phyloP scores from a whole-genome alignment of 2,113 vertebrate genomes.

The Pipa parva region DNA sequence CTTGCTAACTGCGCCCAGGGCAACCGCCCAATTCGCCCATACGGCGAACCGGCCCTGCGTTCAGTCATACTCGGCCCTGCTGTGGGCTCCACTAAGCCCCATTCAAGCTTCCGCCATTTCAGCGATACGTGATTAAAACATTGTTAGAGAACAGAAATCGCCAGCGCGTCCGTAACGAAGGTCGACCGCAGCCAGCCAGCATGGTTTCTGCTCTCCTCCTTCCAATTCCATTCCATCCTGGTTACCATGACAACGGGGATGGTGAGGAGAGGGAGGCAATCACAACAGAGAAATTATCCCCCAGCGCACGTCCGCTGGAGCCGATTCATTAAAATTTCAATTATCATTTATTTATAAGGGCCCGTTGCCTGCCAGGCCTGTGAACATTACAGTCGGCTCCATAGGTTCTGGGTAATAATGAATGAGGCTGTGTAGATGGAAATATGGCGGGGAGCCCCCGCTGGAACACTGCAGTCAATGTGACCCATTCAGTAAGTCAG shows the following conservation, averaged over 20 bases:
- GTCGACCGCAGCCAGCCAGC: neutral
- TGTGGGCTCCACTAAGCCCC: neutral
- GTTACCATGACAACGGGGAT: conserved; percentile 30
- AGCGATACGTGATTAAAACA: neutral
- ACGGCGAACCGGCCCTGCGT: too few relatives aligned
- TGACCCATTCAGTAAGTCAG: too few relatives aligned
- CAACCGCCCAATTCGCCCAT: too few relatives aligned
- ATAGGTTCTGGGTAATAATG: too few relatives aligned
- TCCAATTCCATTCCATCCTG: conserved; percentile 13
- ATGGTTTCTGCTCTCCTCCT: neutral
- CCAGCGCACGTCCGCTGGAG: neutral
- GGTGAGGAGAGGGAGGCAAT: neutral
- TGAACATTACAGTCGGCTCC: too few relatives aligned
- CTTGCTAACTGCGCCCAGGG: too few relatives aligned
- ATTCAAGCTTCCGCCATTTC: neutral
- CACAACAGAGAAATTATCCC: neutral
- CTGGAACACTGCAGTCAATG: too few relatives aligned
- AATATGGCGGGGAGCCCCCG: too few relatives aligned
- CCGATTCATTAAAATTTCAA: neutral
- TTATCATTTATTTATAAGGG: conserved; percentile 26
- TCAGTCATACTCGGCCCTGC: neutral
- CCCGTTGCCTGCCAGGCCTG: neutral
- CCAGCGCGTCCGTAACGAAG: neutral
- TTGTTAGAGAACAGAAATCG: neutral
- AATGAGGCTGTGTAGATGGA: too few relatives aligned